Percentiles rank a stretch among this genome's conserved stretches.
phyloP scores from a whole-genome alignment of 2,888 invertebrate species.

The Gryllus longicercus region DNA sequence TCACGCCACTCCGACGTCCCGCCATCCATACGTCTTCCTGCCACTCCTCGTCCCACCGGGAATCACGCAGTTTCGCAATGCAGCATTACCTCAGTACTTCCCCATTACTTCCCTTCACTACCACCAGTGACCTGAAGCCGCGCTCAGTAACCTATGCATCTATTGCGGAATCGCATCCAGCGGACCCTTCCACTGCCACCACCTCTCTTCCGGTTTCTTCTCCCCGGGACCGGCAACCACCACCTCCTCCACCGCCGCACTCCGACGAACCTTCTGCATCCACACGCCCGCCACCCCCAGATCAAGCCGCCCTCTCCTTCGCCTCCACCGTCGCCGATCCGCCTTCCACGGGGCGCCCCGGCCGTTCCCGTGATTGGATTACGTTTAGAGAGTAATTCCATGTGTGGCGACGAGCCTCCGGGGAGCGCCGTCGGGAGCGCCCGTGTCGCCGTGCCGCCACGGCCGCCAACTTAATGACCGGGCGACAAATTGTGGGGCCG shows the following conservation, averaged over 20 bases:
- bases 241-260: neutral
- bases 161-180: too few species aligned
- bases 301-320: neutral
- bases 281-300: neutral
- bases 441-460: constrained; percentile 30
- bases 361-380: constrained; percentile 60
- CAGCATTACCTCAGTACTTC: too few species aligned
- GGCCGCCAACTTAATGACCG: constrained; percentile 36
- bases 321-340: neutral
- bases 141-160: too few species aligned
- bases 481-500: constrained; percentile 32
- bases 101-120: too few species aligned
- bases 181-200: too few species aligned
- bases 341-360: neutral
- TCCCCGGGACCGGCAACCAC: neutral
- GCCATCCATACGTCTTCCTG: too few species aligned
- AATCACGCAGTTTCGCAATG: too few species aligned
- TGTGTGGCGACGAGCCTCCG: constrained; percentile 57
- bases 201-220: neutral
- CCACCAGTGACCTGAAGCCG: too few species aligned
- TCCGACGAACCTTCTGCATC: neutral
- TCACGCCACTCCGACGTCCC: too few species aligned
- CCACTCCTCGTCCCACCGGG: too few species aligned
- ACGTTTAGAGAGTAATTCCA: constrained; percentile 56
- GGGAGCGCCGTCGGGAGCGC: constrained; percentile 46